Conservation (phyloP, 1,140 invertebrate species). For the Eurytemora carolleeae region DNA sequence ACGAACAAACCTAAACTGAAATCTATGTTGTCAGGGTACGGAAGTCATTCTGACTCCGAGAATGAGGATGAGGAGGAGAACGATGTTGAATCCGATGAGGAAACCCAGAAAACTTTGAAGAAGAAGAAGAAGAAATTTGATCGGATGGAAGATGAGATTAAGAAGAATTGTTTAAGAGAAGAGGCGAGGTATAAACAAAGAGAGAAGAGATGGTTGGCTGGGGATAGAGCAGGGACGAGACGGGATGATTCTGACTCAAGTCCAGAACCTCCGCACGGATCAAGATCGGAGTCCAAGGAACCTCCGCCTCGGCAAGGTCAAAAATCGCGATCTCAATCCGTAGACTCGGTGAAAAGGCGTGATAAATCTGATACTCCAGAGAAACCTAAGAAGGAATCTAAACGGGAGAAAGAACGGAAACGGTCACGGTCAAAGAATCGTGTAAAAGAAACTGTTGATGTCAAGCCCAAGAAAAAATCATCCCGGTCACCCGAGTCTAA, state of each 20-base stretch:
- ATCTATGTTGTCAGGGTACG: conserved; percentile 3
- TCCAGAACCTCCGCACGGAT: neutral
- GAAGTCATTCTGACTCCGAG: conserved; percentile 2
- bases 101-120: neutral
- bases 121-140: conserved; percentile 11
- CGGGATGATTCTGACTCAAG: neutral
- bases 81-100: conserved; percentile 3
- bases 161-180: neutral
- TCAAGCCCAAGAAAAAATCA: neutral
- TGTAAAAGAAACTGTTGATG: neutral
- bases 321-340: neutral
- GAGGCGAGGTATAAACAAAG: conserved; percentile 1
- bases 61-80: neutral
- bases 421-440: too few species aligned
- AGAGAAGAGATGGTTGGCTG: conserved; percentile 10
- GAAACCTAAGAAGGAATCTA: neutral
- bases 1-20: neutral
- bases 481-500: neutral
- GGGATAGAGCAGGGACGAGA: neutral
- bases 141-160: neutral
- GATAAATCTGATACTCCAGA: neutral
- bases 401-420: neutral
- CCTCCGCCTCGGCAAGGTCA: neutral
- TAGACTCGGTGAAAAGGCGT: neutral
- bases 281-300: neutral